Evolutionary conservation across 2,113 vertebrate genomes (phyloP).

Genomic region (Notarius quadriscutis): DNA sequence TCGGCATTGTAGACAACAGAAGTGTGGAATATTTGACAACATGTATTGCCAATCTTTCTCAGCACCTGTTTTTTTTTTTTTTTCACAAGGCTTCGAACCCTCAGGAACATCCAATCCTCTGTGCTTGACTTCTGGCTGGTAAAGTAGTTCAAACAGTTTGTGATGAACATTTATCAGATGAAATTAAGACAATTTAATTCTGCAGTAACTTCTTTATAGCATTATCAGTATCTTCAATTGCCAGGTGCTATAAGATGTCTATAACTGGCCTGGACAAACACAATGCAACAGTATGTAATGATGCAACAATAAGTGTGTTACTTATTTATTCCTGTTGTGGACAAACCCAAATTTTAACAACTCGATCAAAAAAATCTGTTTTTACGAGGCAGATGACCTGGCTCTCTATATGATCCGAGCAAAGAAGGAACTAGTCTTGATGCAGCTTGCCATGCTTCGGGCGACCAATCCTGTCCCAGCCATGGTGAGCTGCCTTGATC

Average conservation of each 20-base stretch:
- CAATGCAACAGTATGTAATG: not conserved
- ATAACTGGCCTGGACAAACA: not conserved
- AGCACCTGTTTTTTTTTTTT: not conserved
- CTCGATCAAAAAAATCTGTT: not conserved
- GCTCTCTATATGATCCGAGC: not conserved
- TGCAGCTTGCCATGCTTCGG: not conserved
- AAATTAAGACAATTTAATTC: not conserved
- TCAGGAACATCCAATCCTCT: not conserved
- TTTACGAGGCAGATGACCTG: not conserved
- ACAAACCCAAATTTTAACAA: not conserved
- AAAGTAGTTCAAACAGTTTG: not conserved
- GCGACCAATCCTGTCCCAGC: not conserved
- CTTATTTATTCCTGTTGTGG: not conserved
- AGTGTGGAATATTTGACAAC: not conserved
- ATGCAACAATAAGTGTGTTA: not conserved
- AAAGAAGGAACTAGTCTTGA: not conserved
- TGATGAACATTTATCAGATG: not conserved
- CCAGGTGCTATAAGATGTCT: not conserved
- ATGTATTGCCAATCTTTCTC: not conserved
- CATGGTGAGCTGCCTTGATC: not conserved
- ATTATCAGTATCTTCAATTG: not conserved
- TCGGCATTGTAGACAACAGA: not conserved
- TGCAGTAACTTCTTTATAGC: not conserved
- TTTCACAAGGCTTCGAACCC: not conserved
- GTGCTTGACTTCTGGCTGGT: not conserved